Conservation (phyloP, 2,797 vertebrate species). For the Xiphorhynchus erythropygius region DNA sequence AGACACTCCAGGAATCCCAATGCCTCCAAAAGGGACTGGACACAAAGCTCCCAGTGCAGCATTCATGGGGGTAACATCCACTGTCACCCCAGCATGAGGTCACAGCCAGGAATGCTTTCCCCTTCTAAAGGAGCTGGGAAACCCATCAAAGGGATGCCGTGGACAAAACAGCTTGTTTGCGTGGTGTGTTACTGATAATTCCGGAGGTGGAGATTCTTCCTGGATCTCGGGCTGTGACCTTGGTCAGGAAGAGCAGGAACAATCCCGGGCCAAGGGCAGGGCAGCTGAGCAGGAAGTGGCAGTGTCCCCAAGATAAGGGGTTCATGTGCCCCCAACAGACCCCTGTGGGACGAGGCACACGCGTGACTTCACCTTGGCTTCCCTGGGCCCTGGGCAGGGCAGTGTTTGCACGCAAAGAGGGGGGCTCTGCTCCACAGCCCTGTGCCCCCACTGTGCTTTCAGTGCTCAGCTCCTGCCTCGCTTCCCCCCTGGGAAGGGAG, state of each 20-base stretch:
- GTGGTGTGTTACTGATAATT: accelerated
- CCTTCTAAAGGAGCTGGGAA: not conserved
- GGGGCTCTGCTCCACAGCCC: not conserved
- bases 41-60: accelerated
- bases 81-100: accelerated
- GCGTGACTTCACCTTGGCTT: accelerated
- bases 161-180: not conserved
- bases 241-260: not conserved
- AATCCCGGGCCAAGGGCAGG: not conserved
- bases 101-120: not conserved
- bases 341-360: accelerated
- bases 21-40: not conserved
- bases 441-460: accelerated
- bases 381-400: accelerated
- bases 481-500: conserved; percentile 23
- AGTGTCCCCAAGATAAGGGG: not conserved
- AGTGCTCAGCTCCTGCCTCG: not conserved
- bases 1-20: not conserved
- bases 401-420: not conserved
- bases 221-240: accelerated
- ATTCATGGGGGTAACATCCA: accelerated
- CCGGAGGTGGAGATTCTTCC: not conserved
- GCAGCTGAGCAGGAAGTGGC: not conserved
- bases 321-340: not conserved
- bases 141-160: accelerated